Evolutionary conservation across 2,888 invertebrate genomes (phyloP).

Genomic region (Coremacera marginata): DNA sequence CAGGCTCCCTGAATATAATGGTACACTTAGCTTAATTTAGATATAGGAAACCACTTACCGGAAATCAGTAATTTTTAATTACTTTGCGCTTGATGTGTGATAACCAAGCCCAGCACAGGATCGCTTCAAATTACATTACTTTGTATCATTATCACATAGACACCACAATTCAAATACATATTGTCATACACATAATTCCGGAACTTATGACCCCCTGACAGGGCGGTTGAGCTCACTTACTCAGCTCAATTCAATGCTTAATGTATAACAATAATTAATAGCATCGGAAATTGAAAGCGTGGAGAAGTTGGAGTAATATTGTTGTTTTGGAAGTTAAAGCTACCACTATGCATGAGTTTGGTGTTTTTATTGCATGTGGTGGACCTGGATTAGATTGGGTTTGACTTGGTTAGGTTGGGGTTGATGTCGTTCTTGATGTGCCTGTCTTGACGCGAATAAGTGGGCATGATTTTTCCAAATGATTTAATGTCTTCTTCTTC

Average conservation of each 20-base stretch:
- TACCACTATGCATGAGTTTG: not conserved
- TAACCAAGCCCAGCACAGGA: too few species aligned
- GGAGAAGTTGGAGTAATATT: too few species aligned
- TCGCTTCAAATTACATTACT: too few species aligned
- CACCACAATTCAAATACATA: not conserved
- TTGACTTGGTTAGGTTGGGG: not conserved
- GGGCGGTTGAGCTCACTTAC: not conserved
- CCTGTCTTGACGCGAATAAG: constrained; percentile 12
- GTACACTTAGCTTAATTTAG: too few species aligned
- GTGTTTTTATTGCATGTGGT: not conserved
- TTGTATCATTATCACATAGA: too few species aligned
- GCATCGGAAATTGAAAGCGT: not conserved
- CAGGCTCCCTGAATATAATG: too few species aligned
- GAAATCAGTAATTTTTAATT: too few species aligned
- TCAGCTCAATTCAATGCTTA: not conserved
- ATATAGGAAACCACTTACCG: too few species aligned
- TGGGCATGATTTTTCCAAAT: constrained; percentile 7
- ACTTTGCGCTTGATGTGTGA: too few species aligned
- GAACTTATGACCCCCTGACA: not conserved
- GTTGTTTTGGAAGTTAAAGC: too few species aligned
- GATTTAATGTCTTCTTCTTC: not conserved
- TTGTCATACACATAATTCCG: not conserved
- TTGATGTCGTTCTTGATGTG: not conserved
- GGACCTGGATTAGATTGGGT: not conserved
- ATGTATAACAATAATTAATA: not conserved